Evolutionary conservation across 64 coral and sea anemone genomes (phyloP).

Genomic region (Pachyseris speciosa): DNA sequence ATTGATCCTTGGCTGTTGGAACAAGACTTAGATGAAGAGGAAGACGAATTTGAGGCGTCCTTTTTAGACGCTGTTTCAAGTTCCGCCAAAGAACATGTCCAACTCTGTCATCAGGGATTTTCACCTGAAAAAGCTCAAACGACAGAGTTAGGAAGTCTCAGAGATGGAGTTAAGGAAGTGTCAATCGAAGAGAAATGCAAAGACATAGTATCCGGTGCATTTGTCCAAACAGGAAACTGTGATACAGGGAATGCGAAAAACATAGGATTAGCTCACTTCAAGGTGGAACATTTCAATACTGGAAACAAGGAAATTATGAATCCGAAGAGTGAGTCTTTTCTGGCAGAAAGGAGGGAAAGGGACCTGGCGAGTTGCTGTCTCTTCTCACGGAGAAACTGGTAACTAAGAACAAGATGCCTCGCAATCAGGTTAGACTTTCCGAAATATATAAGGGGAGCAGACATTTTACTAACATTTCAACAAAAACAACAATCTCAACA

Average conservation of each 20-base stretch:
- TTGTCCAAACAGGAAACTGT: neutral
- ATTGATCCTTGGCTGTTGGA: neutral
- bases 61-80: neutral
- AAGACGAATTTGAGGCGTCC: constrained; percentile 38
- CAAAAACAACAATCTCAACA: neutral
- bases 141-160: neutral
- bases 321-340: neutral
- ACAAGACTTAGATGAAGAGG: neutral
- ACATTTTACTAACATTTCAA: neutral
- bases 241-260: neutral
- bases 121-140: neutral
- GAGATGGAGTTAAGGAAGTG: neutral
- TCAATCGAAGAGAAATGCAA: neutral
- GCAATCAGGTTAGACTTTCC: neutral
- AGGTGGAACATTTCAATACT: neutral
- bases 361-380: neutral
- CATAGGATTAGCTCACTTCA: too few species aligned
- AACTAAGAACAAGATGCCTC: neutral
- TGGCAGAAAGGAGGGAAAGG: neutral
- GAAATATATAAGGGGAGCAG: constrained; percentile 29
- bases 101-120: neutral
- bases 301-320: neutral
- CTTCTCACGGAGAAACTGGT: neutral
- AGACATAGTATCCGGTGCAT: neutral
- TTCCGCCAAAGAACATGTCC: neutral